A percentile compares a stretch with the other conserved stretches of the same genome.
phyloP scores from a whole-genome alignment of 2,888 invertebrate genomes.

The Agrotis clavis region DNA sequence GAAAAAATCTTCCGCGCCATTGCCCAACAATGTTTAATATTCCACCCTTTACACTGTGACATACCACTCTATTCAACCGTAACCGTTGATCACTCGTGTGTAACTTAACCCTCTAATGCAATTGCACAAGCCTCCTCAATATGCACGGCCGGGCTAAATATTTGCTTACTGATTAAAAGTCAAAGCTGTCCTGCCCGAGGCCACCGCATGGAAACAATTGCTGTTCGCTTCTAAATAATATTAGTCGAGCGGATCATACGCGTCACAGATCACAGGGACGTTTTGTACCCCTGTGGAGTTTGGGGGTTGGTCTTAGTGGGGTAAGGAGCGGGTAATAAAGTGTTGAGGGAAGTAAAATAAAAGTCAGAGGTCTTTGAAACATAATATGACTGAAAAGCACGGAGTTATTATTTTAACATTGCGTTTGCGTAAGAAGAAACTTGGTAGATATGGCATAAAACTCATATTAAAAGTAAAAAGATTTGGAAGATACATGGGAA shows the following conservation, averaged over 20 bases:
- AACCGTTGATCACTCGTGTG: constrained; percentile 77
- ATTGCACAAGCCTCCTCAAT: constrained; percentile 89
- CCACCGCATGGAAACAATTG: constrained; percentile 82
- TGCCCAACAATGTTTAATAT: constrained; percentile 61
- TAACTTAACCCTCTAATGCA: constrained; percentile 83
- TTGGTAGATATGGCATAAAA: no score
- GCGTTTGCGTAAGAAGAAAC: no score
- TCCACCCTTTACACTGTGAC: constrained; percentile 78
- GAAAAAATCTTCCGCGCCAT: constrained; percentile 37
- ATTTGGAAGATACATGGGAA: no score
- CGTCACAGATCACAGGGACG: constrained; percentile 84
- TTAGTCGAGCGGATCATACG: constrained; percentile 85
- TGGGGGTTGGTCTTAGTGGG: constrained; percentile 46
- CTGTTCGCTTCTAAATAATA: constrained; percentile 85
- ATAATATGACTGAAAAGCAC: no score
- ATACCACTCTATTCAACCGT: constrained; percentile 76
- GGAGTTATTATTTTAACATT: neutral
- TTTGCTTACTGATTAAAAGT: constrained; percentile 90
- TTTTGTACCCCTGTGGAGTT: constrained; percentile 60
- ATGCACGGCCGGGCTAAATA: constrained; percentile 84
- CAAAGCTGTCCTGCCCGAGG: constrained; percentile 85
- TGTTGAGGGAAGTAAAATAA: neutral
- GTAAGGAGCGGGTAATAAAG: neutral
- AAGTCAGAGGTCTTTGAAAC: no score
- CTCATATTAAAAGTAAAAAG: no score